Percentiles rank a stretch among this genome's conserved stretches.
Conservation (phyloP, 2,113 vertebrate genomes). For the Phyllopteryx taeniolatus region DNA sequence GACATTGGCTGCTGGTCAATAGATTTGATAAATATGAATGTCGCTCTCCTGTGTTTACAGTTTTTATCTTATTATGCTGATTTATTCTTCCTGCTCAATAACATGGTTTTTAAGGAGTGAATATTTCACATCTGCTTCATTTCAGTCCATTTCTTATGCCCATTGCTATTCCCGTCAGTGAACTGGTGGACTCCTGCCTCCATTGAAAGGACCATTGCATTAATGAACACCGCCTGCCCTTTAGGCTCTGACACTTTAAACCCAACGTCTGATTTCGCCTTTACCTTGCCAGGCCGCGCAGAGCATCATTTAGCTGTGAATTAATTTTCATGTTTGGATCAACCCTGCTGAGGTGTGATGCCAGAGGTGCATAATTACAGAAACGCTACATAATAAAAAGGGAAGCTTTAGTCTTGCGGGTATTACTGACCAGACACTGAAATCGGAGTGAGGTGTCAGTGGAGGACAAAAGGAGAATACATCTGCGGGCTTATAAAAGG, state of each 20-base stretch:
- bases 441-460: constrained; percentile 38
- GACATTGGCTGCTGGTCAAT: not conserved
- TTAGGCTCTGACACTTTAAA: constrained; percentile 59
- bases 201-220: constrained; percentile 33
- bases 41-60: constrained; percentile 40
- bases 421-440: constrained; percentile 38
- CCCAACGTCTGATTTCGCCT: constrained; percentile 67
- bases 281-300: constrained; percentile 60
- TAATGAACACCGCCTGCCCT: constrained; percentile 65
- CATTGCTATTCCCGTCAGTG: constrained; percentile 38
- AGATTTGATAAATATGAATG: constrained; percentile 30
- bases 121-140: constrained; percentile 55
- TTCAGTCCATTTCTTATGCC: constrained; percentile 36
- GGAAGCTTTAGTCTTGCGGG: constrained; percentile 64
- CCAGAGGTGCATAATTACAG: constrained; percentile 69
- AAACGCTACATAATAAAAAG: constrained; percentile 57
- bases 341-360: constrained; percentile 75
- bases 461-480: constrained; percentile 52
- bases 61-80: constrained; percentile 52
- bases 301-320: constrained; percentile 76
- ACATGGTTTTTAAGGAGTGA: constrained; percentile 54
- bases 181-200: constrained; percentile 18
- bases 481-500: constrained; percentile 37
- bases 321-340: constrained; percentile 77
- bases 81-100: constrained; percentile 56